Evolutionary conservation across 2,797 vertebrate genomes (phyloP).

Genomic region (Pseudochromis fuscus): DNA sequence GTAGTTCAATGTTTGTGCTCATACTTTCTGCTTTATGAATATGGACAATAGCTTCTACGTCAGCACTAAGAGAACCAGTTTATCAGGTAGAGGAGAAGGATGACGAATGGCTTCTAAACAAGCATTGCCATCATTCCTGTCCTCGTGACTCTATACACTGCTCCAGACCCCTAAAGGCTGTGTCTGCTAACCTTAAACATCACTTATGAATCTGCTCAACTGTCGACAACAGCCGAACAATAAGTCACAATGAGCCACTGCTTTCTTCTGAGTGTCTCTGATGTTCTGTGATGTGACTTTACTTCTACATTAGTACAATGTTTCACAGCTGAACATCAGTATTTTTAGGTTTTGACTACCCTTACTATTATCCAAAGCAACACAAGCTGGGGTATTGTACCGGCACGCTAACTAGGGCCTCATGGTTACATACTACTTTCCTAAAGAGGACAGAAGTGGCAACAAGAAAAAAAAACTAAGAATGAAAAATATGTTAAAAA

Average conservation of each 20-base stretch:
- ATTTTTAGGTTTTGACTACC: no score
- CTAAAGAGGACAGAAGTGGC: neutral
- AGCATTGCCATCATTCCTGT: constrained; percentile 12
- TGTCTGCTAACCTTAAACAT: constrained; percentile 8
- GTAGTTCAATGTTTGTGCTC: constrained; percentile 10
- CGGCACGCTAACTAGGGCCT: neutral
- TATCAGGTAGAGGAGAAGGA: constrained; percentile 37
- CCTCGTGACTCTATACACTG: constrained; percentile 13
- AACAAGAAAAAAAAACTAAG: neutral
- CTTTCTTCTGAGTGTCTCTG: neutral
- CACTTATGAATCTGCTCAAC: neutral
- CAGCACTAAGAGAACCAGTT: constrained; percentile 60
- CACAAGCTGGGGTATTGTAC: neutral
- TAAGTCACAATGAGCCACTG: neutral
- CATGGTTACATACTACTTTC: neutral
- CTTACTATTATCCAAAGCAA: neutral
- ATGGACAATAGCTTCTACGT: constrained; percentile 28
- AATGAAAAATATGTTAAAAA: neutral
- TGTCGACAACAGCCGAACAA: neutral
- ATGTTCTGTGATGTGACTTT: no score
- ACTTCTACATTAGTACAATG: neutral
- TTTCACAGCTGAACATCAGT: neutral
- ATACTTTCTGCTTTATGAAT: neutral
- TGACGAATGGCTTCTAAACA: constrained; percentile 30
- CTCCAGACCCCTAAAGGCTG: neutral